Percentiles rank a stretch among this genome's conserved stretches.
Evolutionary conservation across 2,797 vertebrate species (phyloP).

Genomic region (Podarcis lilfordi): DNA sequence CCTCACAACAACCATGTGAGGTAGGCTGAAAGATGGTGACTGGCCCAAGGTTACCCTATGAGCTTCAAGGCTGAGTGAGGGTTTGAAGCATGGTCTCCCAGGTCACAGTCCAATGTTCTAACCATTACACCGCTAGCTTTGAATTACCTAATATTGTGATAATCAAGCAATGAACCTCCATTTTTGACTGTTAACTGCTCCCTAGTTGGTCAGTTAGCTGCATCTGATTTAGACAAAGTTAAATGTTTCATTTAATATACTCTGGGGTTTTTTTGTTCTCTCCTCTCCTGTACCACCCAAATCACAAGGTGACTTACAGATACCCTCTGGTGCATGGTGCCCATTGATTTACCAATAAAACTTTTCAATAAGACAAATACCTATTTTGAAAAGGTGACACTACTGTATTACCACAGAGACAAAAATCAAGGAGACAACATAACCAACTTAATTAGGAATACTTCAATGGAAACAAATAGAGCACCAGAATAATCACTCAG

Average conservation of each 20-base stretch:
- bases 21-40: too few species aligned
- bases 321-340: neutral
- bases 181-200: neutral
- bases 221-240: neutral
- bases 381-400: constrained; percentile 12
- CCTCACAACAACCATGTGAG: too few species aligned
- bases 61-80: too few species aligned
- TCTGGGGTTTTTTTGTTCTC: neutral
- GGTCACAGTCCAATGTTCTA: too few species aligned
- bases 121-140: too few species aligned
- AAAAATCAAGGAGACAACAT: neutral
- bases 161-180: neutral
- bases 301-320: neutral
- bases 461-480: neutral
- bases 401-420: too few species aligned
- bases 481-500: neutral
- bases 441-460: neutral
- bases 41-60: too few species aligned
- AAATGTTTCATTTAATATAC: neutral
- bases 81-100: too few species aligned
- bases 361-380: constrained; percentile 1
- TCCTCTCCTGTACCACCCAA: neutral
- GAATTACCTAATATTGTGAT: neutral
- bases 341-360: constrained; percentile 23
- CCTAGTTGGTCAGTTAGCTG: neutral